A percentile compares a stretch with the other conserved stretches of the same genome.
These are phyloP conservation scores for Megastigmus dorsalis DNA, from an alignment of 2,888 invertebrate species.

Conservation along the genomic window DNA sequence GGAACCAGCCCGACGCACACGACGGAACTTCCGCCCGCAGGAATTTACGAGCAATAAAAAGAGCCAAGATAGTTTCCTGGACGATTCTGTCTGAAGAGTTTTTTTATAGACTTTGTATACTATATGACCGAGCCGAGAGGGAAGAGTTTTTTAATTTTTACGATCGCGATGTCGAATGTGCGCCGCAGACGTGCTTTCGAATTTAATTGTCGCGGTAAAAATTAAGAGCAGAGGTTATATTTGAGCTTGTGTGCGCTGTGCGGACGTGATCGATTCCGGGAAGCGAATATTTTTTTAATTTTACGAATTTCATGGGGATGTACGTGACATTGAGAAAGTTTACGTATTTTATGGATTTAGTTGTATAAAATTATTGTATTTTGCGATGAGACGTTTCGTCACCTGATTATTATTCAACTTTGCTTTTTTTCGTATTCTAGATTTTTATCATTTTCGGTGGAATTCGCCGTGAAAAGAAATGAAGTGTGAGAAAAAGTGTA, in stretches of 20 bases:
- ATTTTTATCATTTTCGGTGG: not conserved
- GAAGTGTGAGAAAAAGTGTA: no score
- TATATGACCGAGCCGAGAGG: not conserved
- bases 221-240: not conserved
- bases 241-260: not conserved
- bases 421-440: not conserved
- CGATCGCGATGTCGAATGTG: conserved; percentile 1
- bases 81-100: conserved; percentile 20
- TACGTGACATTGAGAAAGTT: not conserved
- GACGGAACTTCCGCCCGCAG: conserved; percentile 56
- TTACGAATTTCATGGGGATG: no score
- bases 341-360: not conserved
- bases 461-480: not conserved
- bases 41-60: conserved; percentile 57
- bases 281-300: not conserved
- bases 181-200: not conserved
- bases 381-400: not conserved
- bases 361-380: not conserved
- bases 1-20: conserved; percentile 18
- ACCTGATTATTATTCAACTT: no score
- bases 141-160: conserved; percentile 24
- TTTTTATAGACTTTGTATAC: conserved; percentile 33
- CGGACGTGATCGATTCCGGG: not conserved
- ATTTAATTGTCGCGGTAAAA: conserved; percentile 26
- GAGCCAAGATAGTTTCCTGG: conserved; percentile 63